Evolutionary conservation across 1,140 invertebrate genomes (phyloP), one percentile per base, ranked within the genome.

Genomic region (Acromyrmex charruanus): DNA sequence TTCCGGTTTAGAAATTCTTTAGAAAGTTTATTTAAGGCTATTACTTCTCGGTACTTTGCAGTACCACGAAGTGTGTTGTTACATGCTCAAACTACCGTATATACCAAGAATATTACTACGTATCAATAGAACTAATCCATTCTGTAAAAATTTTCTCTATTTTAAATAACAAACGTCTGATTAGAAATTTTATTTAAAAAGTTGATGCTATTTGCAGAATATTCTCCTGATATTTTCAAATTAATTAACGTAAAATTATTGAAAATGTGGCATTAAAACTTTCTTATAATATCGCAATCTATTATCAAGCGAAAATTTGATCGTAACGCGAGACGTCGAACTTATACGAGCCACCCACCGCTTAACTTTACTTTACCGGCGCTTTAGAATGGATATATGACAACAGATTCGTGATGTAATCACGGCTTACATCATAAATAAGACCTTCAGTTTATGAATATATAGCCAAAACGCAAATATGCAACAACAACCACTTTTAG

Each of bases 1-100:
- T 61, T 68, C 44, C 28, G 18, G 44, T 18, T 44, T 89, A 87
- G 71, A 89, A 89, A 89, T 89, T 77, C 72, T 89, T 89, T 89
- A 89, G 87, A 89, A 89, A 89, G 82, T 88, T 65, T 31, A 55
- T 68, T 85, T 84, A 84, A 69, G 58, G 61, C 75, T 39, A 86
- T 89, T 89, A 86, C 39, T 69, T 51, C 49, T 69, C n/a, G 16
- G 31, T 53, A 7, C 44, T 58, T 68, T 65, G 44, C 44, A 25
- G 25, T 66, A 31, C 18, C 12, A 21, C n/a, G 14, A 55, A 39
- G 49, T 69, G 10, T 49, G 25, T 49, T 63, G 28, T 39, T 79
- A 39, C 44, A 21, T 21, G 28, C 12, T 25, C 44, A 21, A 31
- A 14, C 14, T 55, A 3, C 49, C 31, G 12, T 49, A 16, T 12